These are phyloP conservation scores for Anorthoa munda DNA, from an alignment of 2,888 invertebrate species.

Conservation along the genomic window DNA sequence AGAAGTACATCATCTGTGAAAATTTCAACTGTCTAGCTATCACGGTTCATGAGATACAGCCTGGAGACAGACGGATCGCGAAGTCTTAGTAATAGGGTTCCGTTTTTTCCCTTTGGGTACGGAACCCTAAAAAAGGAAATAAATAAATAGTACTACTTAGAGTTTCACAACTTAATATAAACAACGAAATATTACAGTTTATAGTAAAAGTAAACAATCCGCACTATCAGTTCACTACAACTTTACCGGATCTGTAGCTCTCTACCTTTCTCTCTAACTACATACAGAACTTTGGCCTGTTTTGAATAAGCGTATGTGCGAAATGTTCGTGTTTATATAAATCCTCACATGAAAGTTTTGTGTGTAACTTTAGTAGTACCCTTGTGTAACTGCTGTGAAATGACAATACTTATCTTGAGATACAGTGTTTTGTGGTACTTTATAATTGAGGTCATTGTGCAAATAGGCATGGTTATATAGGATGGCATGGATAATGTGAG, in stretches of 20 bases:
- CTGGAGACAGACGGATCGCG: no score
- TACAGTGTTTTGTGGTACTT: background rate
- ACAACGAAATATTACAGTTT: background rate
- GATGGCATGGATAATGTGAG: no score
- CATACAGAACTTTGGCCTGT: background rate
- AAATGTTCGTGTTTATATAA: background rate
- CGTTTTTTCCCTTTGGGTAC: no score
- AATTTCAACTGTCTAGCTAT: no score
- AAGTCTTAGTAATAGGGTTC: no score
- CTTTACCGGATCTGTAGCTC: background rate
- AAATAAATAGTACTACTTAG: background rate
- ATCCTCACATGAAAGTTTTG: background rate
- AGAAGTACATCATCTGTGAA: no score
- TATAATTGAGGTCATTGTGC: background rate
- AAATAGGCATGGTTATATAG: background rate
- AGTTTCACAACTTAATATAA: background rate
- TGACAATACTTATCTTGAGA: background rate
- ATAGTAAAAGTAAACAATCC: background rate
- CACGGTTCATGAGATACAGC: no score
- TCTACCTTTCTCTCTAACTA: background rate
- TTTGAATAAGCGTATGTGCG: constrained; percentile 2
- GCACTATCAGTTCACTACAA: background rate
- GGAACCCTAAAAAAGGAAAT: no score
- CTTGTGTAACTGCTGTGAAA: background rate
- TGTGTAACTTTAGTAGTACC: background rate